A percentile compares a stretch with the other conserved stretches of the same genome.
Evolutionary conservation across 2,113 vertebrate genomes (phyloP).

Genomic region (Pavo muticus): DNA sequence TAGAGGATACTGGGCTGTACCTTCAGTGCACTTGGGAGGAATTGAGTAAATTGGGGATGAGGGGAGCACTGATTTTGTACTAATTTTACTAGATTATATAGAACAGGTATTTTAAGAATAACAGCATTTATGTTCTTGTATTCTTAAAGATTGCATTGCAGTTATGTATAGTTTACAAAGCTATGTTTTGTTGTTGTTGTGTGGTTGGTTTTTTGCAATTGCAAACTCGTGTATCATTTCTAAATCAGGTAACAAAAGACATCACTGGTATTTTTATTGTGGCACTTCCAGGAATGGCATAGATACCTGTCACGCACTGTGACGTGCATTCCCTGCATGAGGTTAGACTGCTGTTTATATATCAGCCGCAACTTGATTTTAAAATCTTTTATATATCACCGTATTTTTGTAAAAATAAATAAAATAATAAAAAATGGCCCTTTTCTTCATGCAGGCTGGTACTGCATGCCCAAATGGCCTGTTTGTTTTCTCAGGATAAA

Average conservation of each 20-base stretch:
- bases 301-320: fast-evolving
- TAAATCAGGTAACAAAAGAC: not conserved
- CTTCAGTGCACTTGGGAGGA: not conserved
- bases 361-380: not conserved
- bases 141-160: not conserved
- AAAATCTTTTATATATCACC: not conserved
- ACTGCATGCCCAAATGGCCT: not conserved
- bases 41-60: not conserved
- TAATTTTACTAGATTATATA: not conserved
- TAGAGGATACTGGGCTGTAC: constrained; percentile 24
- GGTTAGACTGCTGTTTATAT: not conserved
- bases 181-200: not conserved
- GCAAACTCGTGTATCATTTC: not conserved
- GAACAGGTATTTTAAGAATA: not conserved
- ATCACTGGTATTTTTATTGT: not conserved
- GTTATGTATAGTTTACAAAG: not conserved
- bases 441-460: not conserved
- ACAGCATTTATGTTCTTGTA: not conserved
- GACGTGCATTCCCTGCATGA: not conserved
- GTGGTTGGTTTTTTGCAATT: not conserved
- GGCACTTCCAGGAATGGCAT: not conserved
- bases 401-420: fast-evolving
- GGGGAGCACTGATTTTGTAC: not conserved
- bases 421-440: not conserved
- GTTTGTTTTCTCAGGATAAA: not conserved